Percentiles rank a stretch among this genome's conserved stretches.
Conservation (phyloP, 1,140 invertebrate species). For the Dolichoris vasculosae region DNA sequence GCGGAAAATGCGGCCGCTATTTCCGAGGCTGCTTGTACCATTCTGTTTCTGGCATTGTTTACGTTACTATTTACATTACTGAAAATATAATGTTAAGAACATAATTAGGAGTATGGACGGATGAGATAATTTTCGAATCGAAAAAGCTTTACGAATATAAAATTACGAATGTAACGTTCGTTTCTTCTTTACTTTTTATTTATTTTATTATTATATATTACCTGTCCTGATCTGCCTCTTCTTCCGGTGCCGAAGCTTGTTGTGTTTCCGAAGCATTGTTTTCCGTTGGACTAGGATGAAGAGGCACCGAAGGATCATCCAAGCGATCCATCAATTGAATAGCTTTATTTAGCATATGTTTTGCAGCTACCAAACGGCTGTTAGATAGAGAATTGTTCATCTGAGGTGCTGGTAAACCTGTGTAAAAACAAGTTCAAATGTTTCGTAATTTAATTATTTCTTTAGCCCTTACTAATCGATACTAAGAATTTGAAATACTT, state of each 20-base stretch:
- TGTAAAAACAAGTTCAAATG: conserved; percentile 27
- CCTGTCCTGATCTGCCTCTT: conserved; percentile 58
- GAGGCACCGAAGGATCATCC: conserved; percentile 65
- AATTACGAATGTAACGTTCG: neutral
- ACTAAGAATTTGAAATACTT: no score
- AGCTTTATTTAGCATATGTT: conserved; percentile 71
- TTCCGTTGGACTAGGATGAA: conserved; percentile 56
- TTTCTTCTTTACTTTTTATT: neutral
- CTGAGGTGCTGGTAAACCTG: conserved; percentile 66
- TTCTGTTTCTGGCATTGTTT: conserved; percentile 50
- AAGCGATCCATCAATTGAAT: conserved; percentile 68
- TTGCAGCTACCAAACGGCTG: conserved; percentile 69
- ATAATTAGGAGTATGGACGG: neutral
- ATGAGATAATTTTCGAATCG: neutral
- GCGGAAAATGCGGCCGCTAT: conserved; percentile 72
- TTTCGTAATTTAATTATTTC: neutral
- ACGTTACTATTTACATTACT: conserved; percentile 51
- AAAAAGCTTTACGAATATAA: neutral
- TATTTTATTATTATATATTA: conserved; percentile 37
- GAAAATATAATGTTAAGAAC: conserved; percentile 32
- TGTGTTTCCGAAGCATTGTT: conserved; percentile 52
- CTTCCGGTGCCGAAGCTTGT: conserved; percentile 57
- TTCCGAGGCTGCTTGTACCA: conserved; percentile 70
- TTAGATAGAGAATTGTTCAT: conserved; percentile 69
- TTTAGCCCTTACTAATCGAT: no score